Conservation (phyloP, 1,140 invertebrate species). For the Cherax destructor region DNA sequence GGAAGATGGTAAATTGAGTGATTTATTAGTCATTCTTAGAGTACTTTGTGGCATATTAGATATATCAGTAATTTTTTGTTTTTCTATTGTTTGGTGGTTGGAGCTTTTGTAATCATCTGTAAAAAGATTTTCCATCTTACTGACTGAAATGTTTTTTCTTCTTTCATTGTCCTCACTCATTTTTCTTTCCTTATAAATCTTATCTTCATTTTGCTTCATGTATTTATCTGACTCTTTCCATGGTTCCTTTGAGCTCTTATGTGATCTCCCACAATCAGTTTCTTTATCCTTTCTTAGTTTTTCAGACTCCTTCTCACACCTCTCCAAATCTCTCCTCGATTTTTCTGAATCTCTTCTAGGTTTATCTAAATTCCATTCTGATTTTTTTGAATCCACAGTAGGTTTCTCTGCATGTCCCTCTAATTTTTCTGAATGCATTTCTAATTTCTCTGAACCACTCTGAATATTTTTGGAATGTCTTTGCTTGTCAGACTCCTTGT, state of each 20-base stretch:
- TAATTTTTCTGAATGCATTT: neutral
- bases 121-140: neutral
- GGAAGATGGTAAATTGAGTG: neutral
- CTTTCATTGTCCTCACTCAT: neutral
- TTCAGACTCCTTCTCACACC: neutral
- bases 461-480: neutral
- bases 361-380: neutral
- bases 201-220: neutral
- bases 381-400: neutral
- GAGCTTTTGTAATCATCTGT: neutral
- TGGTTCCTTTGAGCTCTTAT: neutral
- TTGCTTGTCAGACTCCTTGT: neutral
- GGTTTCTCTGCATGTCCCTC: neutral
- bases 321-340: neutral
- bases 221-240: neutral
- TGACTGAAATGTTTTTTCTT: neutral
- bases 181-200: neutral
- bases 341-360: neutral
- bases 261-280: neutral
- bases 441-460: neutral
- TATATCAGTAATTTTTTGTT: slow-evolving; percentile 8
- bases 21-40: neutral
- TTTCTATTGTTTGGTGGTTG: neutral
- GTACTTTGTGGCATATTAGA: neutral
- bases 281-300: neutral